phyloP scores from a whole-genome alignment of 2,888 invertebrate species.

The Amiota mariae region DNA sequence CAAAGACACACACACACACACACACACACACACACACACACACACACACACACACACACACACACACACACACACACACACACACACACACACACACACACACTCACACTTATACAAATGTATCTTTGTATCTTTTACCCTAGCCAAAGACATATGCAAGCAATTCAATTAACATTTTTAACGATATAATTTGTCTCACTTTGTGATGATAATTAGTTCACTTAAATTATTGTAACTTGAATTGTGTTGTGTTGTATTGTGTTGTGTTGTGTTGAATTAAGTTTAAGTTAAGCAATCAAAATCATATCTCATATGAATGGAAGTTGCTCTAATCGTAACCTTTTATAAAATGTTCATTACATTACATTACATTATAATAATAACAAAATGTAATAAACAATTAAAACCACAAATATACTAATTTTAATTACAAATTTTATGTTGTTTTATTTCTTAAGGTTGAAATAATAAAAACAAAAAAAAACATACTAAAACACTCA shows the following conservation, averaged over 20 bases:
- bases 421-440: conserved; percentile 4
- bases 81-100: no score
- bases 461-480: conserved; percentile 1
- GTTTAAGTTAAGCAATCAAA: not conserved
- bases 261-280: not conserved
- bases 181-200: conserved; percentile 54
- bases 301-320: not conserved
- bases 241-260: not conserved
- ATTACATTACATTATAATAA: not conserved
- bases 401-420: conserved; percentile 15
- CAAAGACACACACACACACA: no score
- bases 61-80: no score
- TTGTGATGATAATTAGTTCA: not conserved
- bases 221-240: not conserved
- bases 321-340: not conserved
- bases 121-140: not conserved
- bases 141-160: not conserved
- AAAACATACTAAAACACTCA: not conserved
- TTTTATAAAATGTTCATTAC: not conserved
- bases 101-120: no score
- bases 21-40: no score
- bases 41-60: no score
- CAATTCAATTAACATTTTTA: conserved; percentile 37
- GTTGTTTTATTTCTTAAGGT: not conserved
- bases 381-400: not conserved